A percentile compares a stretch with the other conserved stretches of the same genome.
Conservation (phyloP, 2,888 invertebrate species). For the Palloptera scutellata region DNA sequence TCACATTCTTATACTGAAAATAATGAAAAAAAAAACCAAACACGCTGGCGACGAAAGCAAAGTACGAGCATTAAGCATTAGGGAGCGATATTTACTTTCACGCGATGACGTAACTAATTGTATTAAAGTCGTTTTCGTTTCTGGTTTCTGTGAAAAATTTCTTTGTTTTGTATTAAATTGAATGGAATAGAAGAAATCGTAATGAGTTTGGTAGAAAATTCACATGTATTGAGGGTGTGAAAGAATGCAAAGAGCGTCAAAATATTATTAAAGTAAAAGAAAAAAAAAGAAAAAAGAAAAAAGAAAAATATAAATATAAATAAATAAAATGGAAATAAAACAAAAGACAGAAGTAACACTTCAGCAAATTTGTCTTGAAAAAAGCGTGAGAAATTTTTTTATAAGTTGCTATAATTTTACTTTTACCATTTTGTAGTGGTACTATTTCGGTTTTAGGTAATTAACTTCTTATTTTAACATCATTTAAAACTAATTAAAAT, state of each 20-base stretch:
- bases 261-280: background rate
- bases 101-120: constrained; percentile 27
- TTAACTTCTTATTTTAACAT: constrained; percentile 5
- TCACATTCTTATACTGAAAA: constrained; percentile 11
- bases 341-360: background rate
- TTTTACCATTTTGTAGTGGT: background rate
- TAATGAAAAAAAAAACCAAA: constrained; percentile 4
- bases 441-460: background rate
- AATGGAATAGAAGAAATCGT: background rate
- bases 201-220: background rate
- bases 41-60: constrained; percentile 10
- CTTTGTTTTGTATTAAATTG: background rate
- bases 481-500: constrained; percentile 25
- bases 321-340: background rate
- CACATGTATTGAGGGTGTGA: constrained; percentile 21
- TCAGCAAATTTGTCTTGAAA: background rate
- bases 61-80: constrained; percentile 10
- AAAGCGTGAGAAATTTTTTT: no score
- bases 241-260: constrained; percentile 10
- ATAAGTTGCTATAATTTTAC: no score
- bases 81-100: constrained; percentile 10
- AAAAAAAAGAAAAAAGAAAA: background rate
- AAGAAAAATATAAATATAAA: background rate
- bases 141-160: constrained; percentile 4
- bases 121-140: constrained; percentile 24